Conservation (phyloP, 2,888 invertebrate genomes). For the Blastobasis adustella region DNA sequence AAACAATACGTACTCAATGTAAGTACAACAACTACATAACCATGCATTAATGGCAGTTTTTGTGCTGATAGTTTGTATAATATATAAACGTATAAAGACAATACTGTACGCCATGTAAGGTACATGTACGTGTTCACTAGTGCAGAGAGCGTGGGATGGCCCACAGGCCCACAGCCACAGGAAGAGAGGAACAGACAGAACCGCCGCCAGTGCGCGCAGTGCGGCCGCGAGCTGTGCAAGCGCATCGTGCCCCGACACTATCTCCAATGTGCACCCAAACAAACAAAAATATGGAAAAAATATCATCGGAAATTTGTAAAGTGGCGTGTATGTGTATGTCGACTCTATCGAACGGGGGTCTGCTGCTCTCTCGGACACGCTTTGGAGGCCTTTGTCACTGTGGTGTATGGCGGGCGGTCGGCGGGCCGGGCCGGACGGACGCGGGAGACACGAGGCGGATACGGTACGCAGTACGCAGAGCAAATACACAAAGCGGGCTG, state of each 20-base stretch:
- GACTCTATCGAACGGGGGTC: constrained; percentile 65
- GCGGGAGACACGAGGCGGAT: constrained; percentile 58
- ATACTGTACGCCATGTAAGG: constrained; percentile 20
- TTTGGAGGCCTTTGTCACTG: constrained; percentile 73
- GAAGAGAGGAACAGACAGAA: constrained; percentile 76
- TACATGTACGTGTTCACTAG: constrained; percentile 39
- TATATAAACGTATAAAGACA: constrained; percentile 5
- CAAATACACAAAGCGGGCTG: constrained; percentile 59
- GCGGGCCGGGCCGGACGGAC: constrained; percentile 34
- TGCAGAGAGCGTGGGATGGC: constrained; percentile 53
- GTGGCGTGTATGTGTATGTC: constrained; percentile 69
- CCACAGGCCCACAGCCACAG: constrained; percentile 69
- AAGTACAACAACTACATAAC: constrained; percentile 5
- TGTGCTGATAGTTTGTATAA: constrained; percentile 5
- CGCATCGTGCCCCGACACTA: constrained; percentile 61
- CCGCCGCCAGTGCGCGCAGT: constrained; percentile 70
- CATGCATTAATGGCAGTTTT: constrained; percentile 15
- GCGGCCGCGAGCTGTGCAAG: constrained; percentile 66
- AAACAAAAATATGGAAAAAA: constrained; percentile 40
- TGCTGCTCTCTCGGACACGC: constrained; percentile 77
- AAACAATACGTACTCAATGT: constrained; percentile 9
- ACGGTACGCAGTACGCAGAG: constrained; percentile 50
- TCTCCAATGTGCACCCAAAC: constrained; percentile 54
- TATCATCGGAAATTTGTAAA: constrained; percentile 55
- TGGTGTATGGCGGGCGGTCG: constrained; percentile 57